A percentile compares a stretch with the other conserved stretches of the same genome.
Evolutionary conservation across 2,888 invertebrate species (phyloP).

Genomic region (Tetheella fluctuosa): DNA sequence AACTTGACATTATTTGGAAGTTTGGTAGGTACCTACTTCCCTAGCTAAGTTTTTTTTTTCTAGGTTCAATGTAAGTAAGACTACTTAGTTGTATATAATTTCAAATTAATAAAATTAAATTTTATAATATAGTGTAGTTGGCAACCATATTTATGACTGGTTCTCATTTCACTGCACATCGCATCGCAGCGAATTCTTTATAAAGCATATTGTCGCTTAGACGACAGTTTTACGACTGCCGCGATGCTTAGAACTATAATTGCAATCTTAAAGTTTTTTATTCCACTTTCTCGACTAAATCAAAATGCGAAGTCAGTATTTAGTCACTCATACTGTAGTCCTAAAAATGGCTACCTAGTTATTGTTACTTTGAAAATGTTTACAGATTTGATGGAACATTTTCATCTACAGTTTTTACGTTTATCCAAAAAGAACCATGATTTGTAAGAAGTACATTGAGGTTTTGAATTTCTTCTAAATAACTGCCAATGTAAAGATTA

Average conservation of each 20-base stretch:
- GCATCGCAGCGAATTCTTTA: background rate
- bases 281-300: background rate
- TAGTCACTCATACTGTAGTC: background rate
- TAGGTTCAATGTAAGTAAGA: no score
- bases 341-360: background rate
- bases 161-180: background rate
- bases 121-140: background rate
- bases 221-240: background rate
- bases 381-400: no score
- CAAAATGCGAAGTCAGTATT: background rate
- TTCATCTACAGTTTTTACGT: no score
- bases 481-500: no score
- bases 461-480: no score
- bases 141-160: slow-evolving; percentile 1
- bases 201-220: slow-evolving; percentile 1
- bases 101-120: background rate
- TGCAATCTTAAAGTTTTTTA: background rate
- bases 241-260: background rate
- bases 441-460: no score
- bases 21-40: no score
- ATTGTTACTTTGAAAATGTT: no score
- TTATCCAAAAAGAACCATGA: no score
- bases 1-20: no score
- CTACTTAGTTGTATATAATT: no score
- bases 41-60: no score